Percentiles rank a stretch among this genome's conserved stretches.
Evolutionary conservation across 2,888 invertebrate genomes (phyloP).

Genomic region (Neoascia interrupta): DNA sequence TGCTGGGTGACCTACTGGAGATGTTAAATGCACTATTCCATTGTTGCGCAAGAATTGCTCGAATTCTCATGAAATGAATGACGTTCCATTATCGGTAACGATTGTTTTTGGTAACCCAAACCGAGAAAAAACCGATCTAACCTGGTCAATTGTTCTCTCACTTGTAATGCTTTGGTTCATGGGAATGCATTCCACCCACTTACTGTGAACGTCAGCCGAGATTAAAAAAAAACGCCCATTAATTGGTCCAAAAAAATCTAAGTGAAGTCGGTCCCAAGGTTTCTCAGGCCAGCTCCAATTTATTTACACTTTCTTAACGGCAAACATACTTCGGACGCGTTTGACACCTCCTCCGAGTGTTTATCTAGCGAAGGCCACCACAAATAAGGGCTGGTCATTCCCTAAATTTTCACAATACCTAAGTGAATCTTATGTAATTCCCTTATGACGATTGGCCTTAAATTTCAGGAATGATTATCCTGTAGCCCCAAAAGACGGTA

Average conservation of each 20-base stretch:
- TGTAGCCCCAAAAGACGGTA: slow-evolving; percentile 29
- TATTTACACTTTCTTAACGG: slow-evolving; percentile 22
- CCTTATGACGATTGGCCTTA: no score
- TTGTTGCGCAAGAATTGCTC: slow-evolving; percentile 38
- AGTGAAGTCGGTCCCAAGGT: slow-evolving; percentile 67
- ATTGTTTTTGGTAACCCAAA: slow-evolving; percentile 69
- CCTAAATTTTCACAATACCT: slow-evolving; percentile 47
- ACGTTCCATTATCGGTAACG: slow-evolving; percentile 70
- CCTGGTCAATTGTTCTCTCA: slow-evolving; percentile 18
- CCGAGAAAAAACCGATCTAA: slow-evolving; percentile 56
- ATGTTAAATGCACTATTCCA: slow-evolving; percentile 45
- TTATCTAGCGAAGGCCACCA: slow-evolving; percentile 67
- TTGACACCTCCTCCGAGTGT: slow-evolving; percentile 68
- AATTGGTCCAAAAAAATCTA: slow-evolving; percentile 50
- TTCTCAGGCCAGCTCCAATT: slow-evolving; percentile 53
- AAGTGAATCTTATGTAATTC: slow-evolving; percentile 20
- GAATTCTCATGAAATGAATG: slow-evolving; percentile 70
- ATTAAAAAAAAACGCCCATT: slow-evolving; percentile 36
- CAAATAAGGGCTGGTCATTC: slow-evolving; percentile 59
- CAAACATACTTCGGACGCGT: slow-evolving; percentile 38
- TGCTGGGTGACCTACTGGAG: slow-evolving; percentile 43
- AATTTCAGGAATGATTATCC: no score
- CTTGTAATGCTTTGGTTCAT: slow-evolving; percentile 34
- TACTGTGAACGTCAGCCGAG: slow-evolving; percentile 68
- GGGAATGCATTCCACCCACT: no score